Conservation (phyloP, 2,888 invertebrate genomes). For the Macrophya annulata region DNA sequence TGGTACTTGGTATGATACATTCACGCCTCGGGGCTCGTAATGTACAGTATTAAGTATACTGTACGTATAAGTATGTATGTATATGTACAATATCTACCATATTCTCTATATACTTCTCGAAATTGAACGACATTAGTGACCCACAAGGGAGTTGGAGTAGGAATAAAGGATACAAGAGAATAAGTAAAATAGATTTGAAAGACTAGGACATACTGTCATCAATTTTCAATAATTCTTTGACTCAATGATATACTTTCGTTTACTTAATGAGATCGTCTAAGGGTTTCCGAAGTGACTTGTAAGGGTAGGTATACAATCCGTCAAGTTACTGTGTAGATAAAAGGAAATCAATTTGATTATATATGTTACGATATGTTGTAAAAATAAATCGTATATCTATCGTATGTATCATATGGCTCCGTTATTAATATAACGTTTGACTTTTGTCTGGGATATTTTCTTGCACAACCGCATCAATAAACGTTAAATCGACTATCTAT, state of each 20-base stretch:
- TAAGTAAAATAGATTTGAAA: too few relatives aligned
- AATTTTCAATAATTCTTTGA: too few relatives aligned
- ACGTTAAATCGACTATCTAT: neutral
- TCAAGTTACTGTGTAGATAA: too few relatives aligned
- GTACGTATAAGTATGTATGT: neutral
- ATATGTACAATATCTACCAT: neutral
- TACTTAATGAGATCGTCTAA: too few relatives aligned
- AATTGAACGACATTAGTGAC: too few relatives aligned
- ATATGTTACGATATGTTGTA: neutral
- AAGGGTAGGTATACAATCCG: too few relatives aligned
- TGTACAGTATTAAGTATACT: neutral
- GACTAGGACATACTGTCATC: too few relatives aligned
- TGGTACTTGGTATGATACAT: constrained; percentile 9
- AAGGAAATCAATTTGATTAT: too few relatives aligned
- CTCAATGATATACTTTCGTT: too few relatives aligned
- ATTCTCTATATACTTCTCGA: neutral
- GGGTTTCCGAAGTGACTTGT: too few relatives aligned
- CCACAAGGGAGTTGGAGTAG: too few relatives aligned
- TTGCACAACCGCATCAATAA: neutral
- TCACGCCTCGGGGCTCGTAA: neutral
- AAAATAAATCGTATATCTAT: neutral
- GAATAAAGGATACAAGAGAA: too few relatives aligned
- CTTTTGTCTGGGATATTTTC: neutral
- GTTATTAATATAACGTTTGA: neutral
- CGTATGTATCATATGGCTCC: neutral